These are phyloP conservation scores for Brachionus sp. DNA, from an alignment of 1,140 invertebrate genomes.

Conservation along the genomic window DNA sequence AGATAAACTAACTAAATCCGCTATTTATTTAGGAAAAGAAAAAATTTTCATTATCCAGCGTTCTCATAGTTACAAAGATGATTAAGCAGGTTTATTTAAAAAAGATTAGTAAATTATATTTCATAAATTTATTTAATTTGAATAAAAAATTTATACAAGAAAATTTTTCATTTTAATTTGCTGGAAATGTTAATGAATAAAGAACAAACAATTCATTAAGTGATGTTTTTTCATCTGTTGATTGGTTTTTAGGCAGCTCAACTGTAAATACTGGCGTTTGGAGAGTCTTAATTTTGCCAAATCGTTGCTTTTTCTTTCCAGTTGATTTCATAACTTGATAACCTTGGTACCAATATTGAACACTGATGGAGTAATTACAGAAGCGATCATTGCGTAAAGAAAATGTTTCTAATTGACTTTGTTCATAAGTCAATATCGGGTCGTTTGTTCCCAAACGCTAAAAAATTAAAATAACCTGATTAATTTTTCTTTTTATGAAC, in stretches of 20 bases:
- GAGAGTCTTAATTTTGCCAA: conserved; percentile 1
- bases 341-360: conserved; percentile 31
- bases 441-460: conserved; percentile 24
- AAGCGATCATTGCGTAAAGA: conserved; percentile 40
- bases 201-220: conserved; percentile 15
- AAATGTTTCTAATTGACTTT: conserved; percentile 43
- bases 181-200: conserved; percentile 38
- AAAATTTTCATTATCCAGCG: neutral
- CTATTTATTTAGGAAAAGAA: neutral
- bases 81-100: neutral
- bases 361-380: conserved; percentile 29
- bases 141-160: neutral
- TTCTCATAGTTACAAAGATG: neutral
- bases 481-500: neutral
- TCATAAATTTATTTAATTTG: neutral
- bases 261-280: neutral
- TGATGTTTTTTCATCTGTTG: neutral
- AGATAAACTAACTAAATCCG: neutral
- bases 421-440: conserved; percentile 37
- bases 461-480: neutral
- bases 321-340: neutral
- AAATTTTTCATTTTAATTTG: neutral
- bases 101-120: neutral
- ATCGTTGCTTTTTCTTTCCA: conserved; percentile 26
- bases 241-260: neutral